Percentiles rank a stretch among this genome's conserved stretches.
Evolutionary conservation across 1,140 invertebrate genomes (phyloP).

Genomic region (Brachionus rotundiformis): DNA sequence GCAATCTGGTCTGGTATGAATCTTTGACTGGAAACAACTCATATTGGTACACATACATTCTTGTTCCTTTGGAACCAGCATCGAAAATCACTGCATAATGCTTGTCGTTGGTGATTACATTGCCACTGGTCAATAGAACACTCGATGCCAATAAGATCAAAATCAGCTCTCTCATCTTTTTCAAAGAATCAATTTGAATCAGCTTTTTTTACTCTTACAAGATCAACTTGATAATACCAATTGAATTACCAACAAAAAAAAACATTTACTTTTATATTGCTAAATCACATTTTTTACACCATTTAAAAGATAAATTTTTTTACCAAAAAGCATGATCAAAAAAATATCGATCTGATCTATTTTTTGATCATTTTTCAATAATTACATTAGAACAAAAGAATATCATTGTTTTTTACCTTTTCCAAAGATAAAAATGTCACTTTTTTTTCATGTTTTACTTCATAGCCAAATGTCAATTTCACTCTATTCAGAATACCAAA

Average conservation of each 20-base stretch:
- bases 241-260: too few species aligned
- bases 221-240: too few species aligned
- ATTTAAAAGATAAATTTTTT: too few species aligned
- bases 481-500: not conserved
- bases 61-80: slow-evolving; percentile 39
- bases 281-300: too few species aligned
- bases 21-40: not conserved
- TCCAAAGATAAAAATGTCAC: not conserved
- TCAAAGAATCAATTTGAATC: too few species aligned
- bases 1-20: not conserved
- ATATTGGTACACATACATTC: slow-evolving; percentile 48
- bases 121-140: too few species aligned
- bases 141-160: too few species aligned
- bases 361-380: not conserved
- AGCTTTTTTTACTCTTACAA: too few species aligned
- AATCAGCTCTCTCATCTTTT: not conserved
- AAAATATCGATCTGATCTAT: too few species aligned
- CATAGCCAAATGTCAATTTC: not conserved
- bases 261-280: too few species aligned
- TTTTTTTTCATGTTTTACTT: not conserved
- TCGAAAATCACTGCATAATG: slow-evolving; percentile 1
- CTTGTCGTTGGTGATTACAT: not conserved
- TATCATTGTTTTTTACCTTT: not conserved
- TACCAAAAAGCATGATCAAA: too few species aligned
- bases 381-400: not conserved